A percentile compares a stretch with the other conserved stretches of the same genome.
phyloP scores from a whole-genome alignment of 2,113 vertebrate genomes.

The Engraulis encrasicolus region DNA sequence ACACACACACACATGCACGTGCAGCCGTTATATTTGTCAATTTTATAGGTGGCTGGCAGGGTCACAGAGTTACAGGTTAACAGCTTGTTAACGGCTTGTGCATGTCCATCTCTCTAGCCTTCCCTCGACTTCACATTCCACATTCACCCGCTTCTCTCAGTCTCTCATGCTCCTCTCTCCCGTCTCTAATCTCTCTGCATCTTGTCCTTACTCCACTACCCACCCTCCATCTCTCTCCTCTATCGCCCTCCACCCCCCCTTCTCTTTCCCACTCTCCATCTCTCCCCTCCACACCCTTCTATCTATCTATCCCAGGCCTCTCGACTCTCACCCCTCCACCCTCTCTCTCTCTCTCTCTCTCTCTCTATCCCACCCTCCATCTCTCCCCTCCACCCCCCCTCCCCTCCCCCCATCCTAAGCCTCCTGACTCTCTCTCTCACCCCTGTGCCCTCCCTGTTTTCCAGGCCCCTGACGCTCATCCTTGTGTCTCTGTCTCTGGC shows the following conservation, averaged over 20 bases:
- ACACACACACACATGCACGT: neutral
- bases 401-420: too few species aligned
- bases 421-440: neutral
- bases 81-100: neutral
- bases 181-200: neutral
- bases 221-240: neutral
- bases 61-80: neutral
- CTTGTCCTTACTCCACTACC: neutral
- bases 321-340: neutral
- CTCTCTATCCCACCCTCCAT: neutral
- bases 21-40: neutral
- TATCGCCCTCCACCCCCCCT: too few species aligned
- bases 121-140: neutral
- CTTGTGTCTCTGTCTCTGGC: neutral
- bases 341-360: neutral
- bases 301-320: neutral
- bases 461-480: slow-evolving; percentile 12
- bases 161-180: neutral
- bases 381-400: neutral
- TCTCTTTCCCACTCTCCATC: neutral
- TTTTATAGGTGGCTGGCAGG: neutral
- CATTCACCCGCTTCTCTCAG: neutral
- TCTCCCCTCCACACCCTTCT: neutral
- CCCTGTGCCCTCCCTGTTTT: neutral
- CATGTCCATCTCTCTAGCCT: neutral